These are phyloP conservation scores for Hofmannophila pseudospretella DNA, from an alignment of 2,888 invertebrate genomes.

Conservation along the genomic window DNA sequence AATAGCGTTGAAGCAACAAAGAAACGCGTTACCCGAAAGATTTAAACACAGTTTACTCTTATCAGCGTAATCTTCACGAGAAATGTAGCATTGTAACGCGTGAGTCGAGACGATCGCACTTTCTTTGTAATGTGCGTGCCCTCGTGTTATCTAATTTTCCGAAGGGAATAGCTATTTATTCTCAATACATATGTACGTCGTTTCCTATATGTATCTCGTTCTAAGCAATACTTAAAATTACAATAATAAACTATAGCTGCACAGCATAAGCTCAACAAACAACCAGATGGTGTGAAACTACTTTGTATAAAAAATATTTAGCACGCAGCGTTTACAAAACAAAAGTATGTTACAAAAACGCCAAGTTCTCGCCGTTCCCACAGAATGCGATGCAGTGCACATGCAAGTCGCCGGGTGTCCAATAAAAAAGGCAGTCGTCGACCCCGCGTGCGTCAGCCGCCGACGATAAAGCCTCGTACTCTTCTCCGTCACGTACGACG, in stretches of 20 bases:
- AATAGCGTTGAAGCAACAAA: constrained; percentile 49
- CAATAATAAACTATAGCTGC: no score
- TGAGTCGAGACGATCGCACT: constrained; percentile 50
- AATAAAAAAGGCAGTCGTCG: constrained; percentile 69
- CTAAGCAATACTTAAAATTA: no score
- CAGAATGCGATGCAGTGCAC: constrained; percentile 41
- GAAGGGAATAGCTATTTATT: constrained; percentile 32
- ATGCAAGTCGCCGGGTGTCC: constrained; percentile 29
- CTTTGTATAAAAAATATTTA: background rate
- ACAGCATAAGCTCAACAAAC: background rate
- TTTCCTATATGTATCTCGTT: no score
- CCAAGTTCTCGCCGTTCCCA: constrained; percentile 57
- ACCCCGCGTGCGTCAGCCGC: constrained; percentile 52
- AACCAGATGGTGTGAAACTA: background rate
- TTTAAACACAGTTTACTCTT: constrained; percentile 52
- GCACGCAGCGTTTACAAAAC: constrained; percentile 9
- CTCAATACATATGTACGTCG: constrained; percentile 3
- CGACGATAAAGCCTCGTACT: constrained; percentile 45
- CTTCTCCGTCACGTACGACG: constrained; percentile 47
- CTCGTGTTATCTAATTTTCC: constrained; percentile 47
- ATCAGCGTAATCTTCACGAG: constrained; percentile 46
- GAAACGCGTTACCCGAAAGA: constrained; percentile 49
- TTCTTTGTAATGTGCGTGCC: constrained; percentile 30
- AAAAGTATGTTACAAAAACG: constrained; percentile 16
- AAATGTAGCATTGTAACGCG: constrained; percentile 49